Conservation (phyloP, 2,113 vertebrate genomes). For the Urocitellus parryii region DNA sequence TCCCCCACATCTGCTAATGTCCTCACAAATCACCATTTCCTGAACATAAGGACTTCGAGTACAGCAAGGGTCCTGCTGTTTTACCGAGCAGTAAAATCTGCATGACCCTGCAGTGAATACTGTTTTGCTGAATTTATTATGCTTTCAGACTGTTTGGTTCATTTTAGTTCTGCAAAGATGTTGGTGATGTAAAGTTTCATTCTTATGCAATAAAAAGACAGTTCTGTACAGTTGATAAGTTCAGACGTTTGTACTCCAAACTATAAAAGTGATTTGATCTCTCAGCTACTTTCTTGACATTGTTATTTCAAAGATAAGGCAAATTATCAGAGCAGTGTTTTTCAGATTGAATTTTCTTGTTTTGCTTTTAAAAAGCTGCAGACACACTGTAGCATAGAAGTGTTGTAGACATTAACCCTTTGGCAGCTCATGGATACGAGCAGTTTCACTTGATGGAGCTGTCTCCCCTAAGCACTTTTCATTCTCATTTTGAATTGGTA, state of each 20-base stretch:
- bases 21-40: not conserved
- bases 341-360: conserved; percentile 53
- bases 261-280: not conserved
- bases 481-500: conserved; percentile 69
- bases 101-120: not conserved
- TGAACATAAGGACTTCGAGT: not conserved
- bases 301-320: conserved; percentile 21
- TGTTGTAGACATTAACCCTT: conserved; percentile 36
- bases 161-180: not conserved
- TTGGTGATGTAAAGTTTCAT: not conserved
- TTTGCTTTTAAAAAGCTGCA: conserved; percentile 29
- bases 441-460: conserved; percentile 5
- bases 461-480: conserved; percentile 43
- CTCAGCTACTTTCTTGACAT: not conserved
- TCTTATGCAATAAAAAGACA: not conserved
- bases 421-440: conserved; percentile 19
- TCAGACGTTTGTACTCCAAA: not conserved
- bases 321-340: not conserved
- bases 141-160: not conserved
- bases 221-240: not conserved
- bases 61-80: not conserved
- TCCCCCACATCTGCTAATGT: not conserved
- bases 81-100: not conserved
- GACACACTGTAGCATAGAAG: not conserved
- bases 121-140: not conserved